phyloP scores from a whole-genome alignment of 2,888 invertebrate genomes.

The Hirtodrosophila trivittata region DNA sequence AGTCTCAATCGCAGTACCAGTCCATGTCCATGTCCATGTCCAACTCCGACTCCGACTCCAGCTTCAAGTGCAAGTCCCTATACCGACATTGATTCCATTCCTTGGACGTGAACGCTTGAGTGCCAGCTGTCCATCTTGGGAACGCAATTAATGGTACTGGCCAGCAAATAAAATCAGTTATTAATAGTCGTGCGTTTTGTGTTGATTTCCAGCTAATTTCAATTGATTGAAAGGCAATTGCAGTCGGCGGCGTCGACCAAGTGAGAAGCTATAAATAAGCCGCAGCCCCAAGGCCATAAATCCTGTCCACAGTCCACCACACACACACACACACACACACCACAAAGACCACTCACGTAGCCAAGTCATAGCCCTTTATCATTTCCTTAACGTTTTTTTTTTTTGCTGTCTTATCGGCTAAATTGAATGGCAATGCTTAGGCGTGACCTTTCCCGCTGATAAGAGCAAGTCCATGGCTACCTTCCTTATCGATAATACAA shows the following conservation, averaged over 20 bases:
- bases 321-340: not conserved
- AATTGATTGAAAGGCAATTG: slow-evolving; percentile 71
- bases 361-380: slow-evolving; percentile 18
- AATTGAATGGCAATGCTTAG: slow-evolving; percentile 28
- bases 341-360: slow-evolving; percentile 53
- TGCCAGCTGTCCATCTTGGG: slow-evolving; percentile 55
- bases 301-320: slow-evolving; percentile 11
- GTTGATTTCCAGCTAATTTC: slow-evolving; percentile 61
- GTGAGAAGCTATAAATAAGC: slow-evolving; percentile 60
- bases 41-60: not conserved
- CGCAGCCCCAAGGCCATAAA: slow-evolving; percentile 35
- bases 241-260: slow-evolving; percentile 24
- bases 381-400: slow-evolving; percentile 1
- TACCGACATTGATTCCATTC: slow-evolving; percentile 2
- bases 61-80: not conserved
- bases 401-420: slow-evolving; percentile 49
- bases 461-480: slow-evolving; percentile 51
- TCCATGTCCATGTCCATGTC: not conserved
- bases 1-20: slow-evolving; percentile 12
- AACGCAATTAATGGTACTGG: slow-evolving; percentile 58
- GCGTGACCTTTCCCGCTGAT: slow-evolving; percentile 41
- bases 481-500: slow-evolving; percentile 15
- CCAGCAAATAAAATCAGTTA: slow-evolving; percentile 67
- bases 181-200: slow-evolving; percentile 56
- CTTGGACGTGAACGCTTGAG: slow-evolving; percentile 41